Percentiles rank a stretch among this genome's conserved stretches.
Conservation (phyloP, 2,113 vertebrate species). For the Istiophorus platypterus region DNA sequence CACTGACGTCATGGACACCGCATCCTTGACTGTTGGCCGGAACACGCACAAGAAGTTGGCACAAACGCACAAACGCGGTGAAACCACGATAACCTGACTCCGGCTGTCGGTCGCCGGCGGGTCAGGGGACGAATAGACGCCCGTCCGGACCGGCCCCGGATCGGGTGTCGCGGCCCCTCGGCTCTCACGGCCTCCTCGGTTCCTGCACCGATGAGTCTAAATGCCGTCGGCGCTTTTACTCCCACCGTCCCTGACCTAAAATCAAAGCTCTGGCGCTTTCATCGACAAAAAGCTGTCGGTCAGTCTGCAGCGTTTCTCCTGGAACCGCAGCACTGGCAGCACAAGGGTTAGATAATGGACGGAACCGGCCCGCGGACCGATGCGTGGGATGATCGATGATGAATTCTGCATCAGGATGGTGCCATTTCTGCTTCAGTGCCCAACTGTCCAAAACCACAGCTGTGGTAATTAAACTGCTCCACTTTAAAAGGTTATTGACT, state of each 20-base stretch:
- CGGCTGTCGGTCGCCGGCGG: not conserved
- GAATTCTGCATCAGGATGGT: not conserved
- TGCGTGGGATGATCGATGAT: too few species aligned
- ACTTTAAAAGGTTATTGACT: not conserved
- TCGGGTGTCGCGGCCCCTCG: not conserved
- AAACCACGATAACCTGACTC: not conserved
- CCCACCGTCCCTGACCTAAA: not conserved
- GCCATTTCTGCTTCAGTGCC: not conserved
- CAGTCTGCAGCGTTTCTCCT: not conserved
- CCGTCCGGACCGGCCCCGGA: too few species aligned
- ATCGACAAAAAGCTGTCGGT: not conserved
- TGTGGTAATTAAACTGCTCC: not conserved
- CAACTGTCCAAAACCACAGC: not conserved
- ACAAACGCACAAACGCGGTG: too few species aligned
- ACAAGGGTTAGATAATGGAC: not conserved
- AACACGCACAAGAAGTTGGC: too few species aligned
- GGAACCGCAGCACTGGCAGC: not conserved
- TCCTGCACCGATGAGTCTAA: not conserved
- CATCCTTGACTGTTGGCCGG: not conserved
- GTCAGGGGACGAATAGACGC: not conserved
- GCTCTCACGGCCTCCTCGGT: not conserved
- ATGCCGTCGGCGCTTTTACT: not conserved
- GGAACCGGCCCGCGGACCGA: not conserved
- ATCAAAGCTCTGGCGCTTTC: too few species aligned
- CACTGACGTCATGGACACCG: slow-evolving; percentile 5